These are phyloP conservation scores for Ariopsis seemanni DNA, from an alignment of 2,113 vertebrate species.

Conservation along the genomic window DNA sequence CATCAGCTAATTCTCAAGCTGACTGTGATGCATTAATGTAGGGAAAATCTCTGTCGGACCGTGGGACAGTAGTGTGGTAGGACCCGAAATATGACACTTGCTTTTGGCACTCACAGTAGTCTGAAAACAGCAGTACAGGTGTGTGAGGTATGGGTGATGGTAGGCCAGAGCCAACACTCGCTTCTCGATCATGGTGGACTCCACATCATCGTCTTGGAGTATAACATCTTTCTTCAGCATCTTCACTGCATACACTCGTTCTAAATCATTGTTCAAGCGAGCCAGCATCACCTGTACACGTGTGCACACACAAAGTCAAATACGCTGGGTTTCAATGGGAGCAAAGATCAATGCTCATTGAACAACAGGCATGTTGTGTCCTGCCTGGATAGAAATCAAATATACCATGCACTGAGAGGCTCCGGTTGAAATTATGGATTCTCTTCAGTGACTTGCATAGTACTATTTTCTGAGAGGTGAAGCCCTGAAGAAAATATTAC, in stretches of 20 bases:
- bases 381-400: neutral
- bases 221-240: conserved; percentile 97
- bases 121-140: conserved; percentile 96
- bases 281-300: conserved; percentile 89
- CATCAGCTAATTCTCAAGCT: neutral
- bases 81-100: neutral
- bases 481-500: too few species aligned
- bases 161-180: conserved; percentile 87
- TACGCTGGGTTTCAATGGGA: neutral
- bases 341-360: neutral
- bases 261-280: conserved; percentile 75
- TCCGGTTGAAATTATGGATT: too few species aligned
- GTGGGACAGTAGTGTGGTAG: too few species aligned
- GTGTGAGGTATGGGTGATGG: conserved; percentile 93
- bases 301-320: neutral
- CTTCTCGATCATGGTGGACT: conserved; percentile 98
- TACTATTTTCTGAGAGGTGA: too few species aligned
- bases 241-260: conserved; percentile 90
- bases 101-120: conserved; percentile 77
- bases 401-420: too few species aligned
- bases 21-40: too few species aligned
- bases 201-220: conserved; percentile 94
- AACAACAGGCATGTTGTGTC: neutral
- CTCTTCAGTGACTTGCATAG: too few species aligned
- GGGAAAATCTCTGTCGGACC: neutral